These are phyloP conservation scores for Deilephila porcellus DNA, from an alignment of 2,888 invertebrate genomes.

Conservation along the genomic window DNA sequence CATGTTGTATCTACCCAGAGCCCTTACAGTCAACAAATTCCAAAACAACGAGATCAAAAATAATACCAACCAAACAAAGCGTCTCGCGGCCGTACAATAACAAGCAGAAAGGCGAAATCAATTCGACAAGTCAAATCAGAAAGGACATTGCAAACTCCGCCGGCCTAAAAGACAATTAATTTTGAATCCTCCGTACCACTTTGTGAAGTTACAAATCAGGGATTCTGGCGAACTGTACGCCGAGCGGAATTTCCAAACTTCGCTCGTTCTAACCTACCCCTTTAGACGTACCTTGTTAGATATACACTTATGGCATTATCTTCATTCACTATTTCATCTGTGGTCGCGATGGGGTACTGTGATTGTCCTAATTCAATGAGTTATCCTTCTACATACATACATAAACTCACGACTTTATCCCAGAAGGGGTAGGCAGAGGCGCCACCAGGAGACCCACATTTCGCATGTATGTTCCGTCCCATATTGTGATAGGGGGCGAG, in stretches of 20 bases:
- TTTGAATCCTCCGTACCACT: constrained; percentile 53
- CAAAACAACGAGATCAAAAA: not conserved
- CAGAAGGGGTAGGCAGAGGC: too few species aligned
- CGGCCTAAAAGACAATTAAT: constrained; percentile 62
- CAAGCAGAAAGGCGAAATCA: constrained; percentile 14
- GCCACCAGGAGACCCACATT: too few species aligned
- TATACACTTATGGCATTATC: constrained; percentile 33
- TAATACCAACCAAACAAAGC: not conserved
- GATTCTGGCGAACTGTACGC: constrained; percentile 42
- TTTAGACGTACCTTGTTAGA: constrained; percentile 32
- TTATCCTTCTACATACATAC: too few species aligned
- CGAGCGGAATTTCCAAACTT: constrained; percentile 46
- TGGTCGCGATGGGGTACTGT: not conserved
- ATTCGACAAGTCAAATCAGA: constrained; percentile 20
- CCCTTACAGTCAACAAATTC: not conserved
- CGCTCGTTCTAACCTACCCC: constrained; percentile 36
- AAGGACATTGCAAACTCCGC: constrained; percentile 18
- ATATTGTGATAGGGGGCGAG: too few species aligned
- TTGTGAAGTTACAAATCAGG: constrained; percentile 65
- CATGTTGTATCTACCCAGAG: too few species aligned
- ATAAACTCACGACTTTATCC: too few species aligned
- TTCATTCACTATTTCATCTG: not conserved
- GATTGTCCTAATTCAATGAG: not conserved
- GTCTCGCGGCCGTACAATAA: not conserved
- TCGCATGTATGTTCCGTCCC: too few species aligned